A percentile compares a stretch with the other conserved stretches of the same genome.
Conservation (phyloP, 2,888 invertebrate genomes). For the Andricus quercusramuli region DNA sequence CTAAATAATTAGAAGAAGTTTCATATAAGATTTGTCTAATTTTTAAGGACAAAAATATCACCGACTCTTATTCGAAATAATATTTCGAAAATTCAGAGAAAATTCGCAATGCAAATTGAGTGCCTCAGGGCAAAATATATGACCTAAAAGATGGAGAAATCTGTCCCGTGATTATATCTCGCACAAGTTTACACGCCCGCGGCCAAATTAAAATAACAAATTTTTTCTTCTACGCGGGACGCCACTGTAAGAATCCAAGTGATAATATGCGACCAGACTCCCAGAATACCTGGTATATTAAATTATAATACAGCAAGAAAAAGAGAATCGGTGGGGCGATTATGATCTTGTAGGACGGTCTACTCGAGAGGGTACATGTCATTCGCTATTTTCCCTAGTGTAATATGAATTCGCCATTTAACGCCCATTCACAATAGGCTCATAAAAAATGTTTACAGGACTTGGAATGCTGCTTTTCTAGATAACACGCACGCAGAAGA, state of each 20-base stretch:
- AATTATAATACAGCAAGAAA: conserved; percentile 35
- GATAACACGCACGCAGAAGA: conserved; percentile 51
- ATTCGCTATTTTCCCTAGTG: conserved; percentile 42
- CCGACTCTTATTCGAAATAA: no score
- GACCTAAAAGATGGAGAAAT: conserved; percentile 15
- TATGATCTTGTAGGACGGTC: conserved; percentile 24
- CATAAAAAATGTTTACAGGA: conserved; percentile 55
- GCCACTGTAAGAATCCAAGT: neutral
- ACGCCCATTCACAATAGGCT: conserved; percentile 47
- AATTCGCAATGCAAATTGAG: conserved; percentile 24
- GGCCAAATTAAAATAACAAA: conserved; percentile 32
- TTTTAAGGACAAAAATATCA: no score
- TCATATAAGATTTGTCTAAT: no score
- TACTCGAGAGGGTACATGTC: conserved; percentile 43
- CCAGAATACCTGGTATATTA: conserved; percentile 21
- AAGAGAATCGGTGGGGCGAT: conserved; percentile 25
- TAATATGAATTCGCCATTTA: conserved; percentile 50
- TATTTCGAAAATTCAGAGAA: neutral
- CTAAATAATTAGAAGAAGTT: no score
- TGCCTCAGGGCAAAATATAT: neutral
- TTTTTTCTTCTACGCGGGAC: neutral
- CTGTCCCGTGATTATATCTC: conserved; percentile 14
- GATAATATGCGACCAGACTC: neutral
- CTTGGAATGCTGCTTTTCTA: conserved; percentile 47
- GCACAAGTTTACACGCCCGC: conserved; percentile 24